These are phyloP conservation scores for Hirtodrosophila duncani DNA, from an alignment of 2,888 invertebrate species.

Conservation along the genomic window DNA sequence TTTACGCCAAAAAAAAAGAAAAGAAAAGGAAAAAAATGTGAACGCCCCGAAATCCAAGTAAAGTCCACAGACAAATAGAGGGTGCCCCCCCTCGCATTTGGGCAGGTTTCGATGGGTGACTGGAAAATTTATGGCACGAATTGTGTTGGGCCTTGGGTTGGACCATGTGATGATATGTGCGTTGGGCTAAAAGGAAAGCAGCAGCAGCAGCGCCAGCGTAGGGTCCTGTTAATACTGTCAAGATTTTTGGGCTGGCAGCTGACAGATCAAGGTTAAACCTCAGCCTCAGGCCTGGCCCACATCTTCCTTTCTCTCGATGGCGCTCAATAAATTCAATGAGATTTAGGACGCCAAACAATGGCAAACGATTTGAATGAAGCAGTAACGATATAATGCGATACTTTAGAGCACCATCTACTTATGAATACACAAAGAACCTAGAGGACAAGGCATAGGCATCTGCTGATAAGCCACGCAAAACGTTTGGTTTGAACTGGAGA, in stretches of 20 bases:
- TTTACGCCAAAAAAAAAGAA: constrained; percentile 52
- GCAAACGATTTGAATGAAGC: constrained; percentile 40
- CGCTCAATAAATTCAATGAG: constrained; percentile 37
- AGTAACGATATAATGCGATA: constrained; percentile 23
- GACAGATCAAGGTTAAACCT: constrained; percentile 47
- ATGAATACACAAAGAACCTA: too few species aligned
- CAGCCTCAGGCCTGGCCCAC: too few species aligned
- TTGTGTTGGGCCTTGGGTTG: too few species aligned
- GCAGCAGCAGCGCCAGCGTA: not conserved
- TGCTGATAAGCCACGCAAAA: constrained; percentile 60
- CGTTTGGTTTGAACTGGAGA: constrained; percentile 21
- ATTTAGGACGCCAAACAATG: constrained; percentile 27
- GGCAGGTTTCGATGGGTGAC: constrained; percentile 19
- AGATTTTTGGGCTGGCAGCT: constrained; percentile 20
- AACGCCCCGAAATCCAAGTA: not conserved
- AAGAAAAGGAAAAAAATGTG: constrained; percentile 27
- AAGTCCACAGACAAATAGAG: too few species aligned
- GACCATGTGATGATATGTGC: constrained; percentile 6
- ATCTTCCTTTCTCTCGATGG: not conserved
- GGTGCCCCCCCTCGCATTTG: too few species aligned
- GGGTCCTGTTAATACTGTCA: constrained; percentile 19
- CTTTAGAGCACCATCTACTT: too few species aligned
- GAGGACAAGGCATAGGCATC: constrained; percentile 22
- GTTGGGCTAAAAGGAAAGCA: not conserved
- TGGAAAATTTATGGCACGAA: constrained; percentile 43